phyloP scores from a whole-genome alignment of 2,113 vertebrate species.

The Pomatostomus ruficeps region DNA sequence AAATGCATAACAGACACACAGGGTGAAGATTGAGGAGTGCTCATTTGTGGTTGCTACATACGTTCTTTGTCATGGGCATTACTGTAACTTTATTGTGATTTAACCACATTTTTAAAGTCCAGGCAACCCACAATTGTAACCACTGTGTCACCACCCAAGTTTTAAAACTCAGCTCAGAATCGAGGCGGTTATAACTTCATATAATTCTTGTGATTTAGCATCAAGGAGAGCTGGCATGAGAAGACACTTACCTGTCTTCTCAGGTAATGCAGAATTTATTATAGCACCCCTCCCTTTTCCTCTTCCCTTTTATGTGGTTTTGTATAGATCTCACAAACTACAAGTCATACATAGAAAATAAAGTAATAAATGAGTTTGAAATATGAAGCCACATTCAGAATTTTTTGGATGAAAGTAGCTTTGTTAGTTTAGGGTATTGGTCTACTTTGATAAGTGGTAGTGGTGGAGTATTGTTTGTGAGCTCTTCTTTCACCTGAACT shows the following conservation, averaged over 20 bases:
- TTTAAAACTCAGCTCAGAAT: not conserved
- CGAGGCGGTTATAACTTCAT: not conserved
- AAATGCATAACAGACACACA: not conserved
- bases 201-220: not conserved
- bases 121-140: not conserved
- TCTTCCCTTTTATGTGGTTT: not conserved
- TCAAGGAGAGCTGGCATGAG: fast-evolving
- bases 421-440: not conserved
- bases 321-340: not conserved
- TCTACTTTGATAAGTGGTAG: not conserved
- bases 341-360: not conserved
- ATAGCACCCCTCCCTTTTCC: not conserved
- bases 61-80: not conserved
- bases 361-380: not conserved
- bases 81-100: not conserved
- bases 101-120: not conserved
- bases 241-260: not conserved
- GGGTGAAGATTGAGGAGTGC: not conserved
- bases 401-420: not conserved
- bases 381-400: not conserved
- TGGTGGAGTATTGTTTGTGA: not conserved
- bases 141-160: not conserved
- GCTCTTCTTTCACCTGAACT: not conserved
- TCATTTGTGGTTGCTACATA: not conserved
- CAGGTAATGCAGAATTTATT: not conserved